These are phyloP conservation scores for Cantharis nigra DNA, from an alignment of 2,888 invertebrate genomes.

Conservation along the genomic window DNA sequence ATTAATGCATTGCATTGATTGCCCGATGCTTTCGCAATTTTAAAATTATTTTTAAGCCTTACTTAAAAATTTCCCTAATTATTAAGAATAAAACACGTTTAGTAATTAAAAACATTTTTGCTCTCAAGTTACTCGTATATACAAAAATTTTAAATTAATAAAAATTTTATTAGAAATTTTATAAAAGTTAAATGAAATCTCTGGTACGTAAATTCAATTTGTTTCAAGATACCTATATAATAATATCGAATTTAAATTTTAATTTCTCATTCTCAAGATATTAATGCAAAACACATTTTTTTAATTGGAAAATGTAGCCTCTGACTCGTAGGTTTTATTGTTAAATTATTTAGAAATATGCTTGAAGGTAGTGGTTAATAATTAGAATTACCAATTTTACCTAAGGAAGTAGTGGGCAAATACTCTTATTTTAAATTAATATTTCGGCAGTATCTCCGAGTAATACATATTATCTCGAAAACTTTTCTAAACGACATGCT, in stretches of 20 bases:
- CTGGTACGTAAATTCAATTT: not conserved
- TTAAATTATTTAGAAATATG: no score
- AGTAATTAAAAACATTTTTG: not conserved
- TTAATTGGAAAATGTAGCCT: no score
- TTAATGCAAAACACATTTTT: no score
- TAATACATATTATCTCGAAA: no score
- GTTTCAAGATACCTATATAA: not conserved
- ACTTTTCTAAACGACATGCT: no score
- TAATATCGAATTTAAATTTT: not conserved
- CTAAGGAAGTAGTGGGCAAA: not conserved
- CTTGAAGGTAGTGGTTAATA: not conserved
- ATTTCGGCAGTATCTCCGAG: no score
- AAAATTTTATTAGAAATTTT: not conserved
- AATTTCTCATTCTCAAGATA: not conserved
- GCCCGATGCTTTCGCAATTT: no score
- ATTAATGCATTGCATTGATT: no score
- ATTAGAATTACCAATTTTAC: not conserved
- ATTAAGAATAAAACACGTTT: not conserved
- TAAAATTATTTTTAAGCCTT: not conserved
- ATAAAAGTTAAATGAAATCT: not conserved
- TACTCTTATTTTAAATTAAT: no score
- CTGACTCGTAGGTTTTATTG: no score
- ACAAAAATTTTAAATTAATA: not conserved
- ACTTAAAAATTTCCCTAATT: not conserved
- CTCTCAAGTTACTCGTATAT: not conserved